phyloP scores from a whole-genome alignment of 2,888 invertebrate genomes.

The Ormia ochracea region DNA sequence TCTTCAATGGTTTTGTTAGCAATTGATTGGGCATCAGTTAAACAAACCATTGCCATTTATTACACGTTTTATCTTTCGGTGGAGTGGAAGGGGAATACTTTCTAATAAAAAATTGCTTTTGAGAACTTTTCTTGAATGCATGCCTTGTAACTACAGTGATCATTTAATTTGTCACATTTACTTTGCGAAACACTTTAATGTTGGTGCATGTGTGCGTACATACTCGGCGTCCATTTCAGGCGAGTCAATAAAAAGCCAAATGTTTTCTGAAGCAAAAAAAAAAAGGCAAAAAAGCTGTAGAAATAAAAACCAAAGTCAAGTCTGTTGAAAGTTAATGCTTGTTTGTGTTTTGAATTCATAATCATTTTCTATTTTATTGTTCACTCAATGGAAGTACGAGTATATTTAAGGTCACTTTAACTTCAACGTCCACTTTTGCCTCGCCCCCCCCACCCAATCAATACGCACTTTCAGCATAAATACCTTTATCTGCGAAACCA shows the following conservation, averaged over 20 bases:
- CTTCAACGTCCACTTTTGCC: too few relatives aligned
- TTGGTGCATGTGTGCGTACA: background rate
- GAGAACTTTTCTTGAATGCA: slow-evolving; percentile 5
- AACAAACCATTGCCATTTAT: slow-evolving; percentile 63
- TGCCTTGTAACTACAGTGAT: background rate
- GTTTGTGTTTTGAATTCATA: slow-evolving; percentile 59
- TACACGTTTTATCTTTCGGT: slow-evolving; percentile 38
- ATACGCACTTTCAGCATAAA: background rate
- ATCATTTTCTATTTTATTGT: slow-evolving; percentile 53
- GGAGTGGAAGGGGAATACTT: background rate
- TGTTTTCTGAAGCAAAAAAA: background rate
- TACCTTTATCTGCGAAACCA: slow-evolving; percentile 10
- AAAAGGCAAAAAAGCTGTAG: too few relatives aligned
- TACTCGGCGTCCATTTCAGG: background rate
- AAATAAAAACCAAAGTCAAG: slow-evolving; percentile 15
- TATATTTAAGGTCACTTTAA: slow-evolving; percentile 45
- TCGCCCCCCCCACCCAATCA: background rate
- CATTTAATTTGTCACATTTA: slow-evolving; percentile 56
- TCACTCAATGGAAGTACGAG: slow-evolving; percentile 35
- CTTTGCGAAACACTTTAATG: background rate
- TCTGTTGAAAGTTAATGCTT: slow-evolving; percentile 51
- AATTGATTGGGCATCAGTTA: slow-evolving; percentile 63
- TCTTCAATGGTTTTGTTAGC: slow-evolving; percentile 56
- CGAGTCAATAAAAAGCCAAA: slow-evolving; percentile 19
- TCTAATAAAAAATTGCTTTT: background rate